These are phyloP conservation scores for Axea sp. DNA, from an alignment of 2,888 invertebrate species.

Conservation along the genomic window DNA sequence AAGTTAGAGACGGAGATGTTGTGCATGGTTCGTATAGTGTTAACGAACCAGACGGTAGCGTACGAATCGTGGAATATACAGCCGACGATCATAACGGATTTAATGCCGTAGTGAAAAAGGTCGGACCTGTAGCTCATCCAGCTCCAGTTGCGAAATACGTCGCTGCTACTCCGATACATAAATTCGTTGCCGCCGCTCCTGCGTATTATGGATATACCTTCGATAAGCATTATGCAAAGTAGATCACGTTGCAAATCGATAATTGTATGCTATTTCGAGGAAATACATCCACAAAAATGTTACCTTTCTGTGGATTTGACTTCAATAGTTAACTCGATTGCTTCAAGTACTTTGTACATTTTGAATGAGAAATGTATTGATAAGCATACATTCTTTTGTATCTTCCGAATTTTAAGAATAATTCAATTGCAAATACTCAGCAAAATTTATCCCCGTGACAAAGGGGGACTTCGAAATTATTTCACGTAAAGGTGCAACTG, in stretches of 20 bases:
- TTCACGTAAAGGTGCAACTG: too few relatives aligned
- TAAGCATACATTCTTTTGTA: neutral
- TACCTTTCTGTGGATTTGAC: slow-evolving; percentile 11
- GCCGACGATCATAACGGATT: slow-evolving; percentile 74
- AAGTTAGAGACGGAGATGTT: slow-evolving; percentile 72
- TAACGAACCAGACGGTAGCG: slow-evolving; percentile 73
- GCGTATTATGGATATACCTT: slow-evolving; percentile 69
- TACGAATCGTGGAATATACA: slow-evolving; percentile 73
- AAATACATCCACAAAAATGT: slow-evolving; percentile 7
- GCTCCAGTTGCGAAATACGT: slow-evolving; percentile 68
- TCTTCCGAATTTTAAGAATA: too few relatives aligned
- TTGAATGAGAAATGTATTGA: neutral
- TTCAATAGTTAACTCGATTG: slow-evolving; percentile 9
- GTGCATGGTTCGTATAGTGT: slow-evolving; percentile 73
- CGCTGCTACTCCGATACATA: slow-evolving; percentile 61
- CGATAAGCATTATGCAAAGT: slow-evolving; percentile 64
- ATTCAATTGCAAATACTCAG: too few relatives aligned
- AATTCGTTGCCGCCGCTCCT: slow-evolving; percentile 66
- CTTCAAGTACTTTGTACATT: slow-evolving; percentile 36
- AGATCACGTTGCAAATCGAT: slow-evolving; percentile 25
- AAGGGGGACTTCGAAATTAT: too few relatives aligned
- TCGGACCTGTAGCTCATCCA: slow-evolving; percentile 72
- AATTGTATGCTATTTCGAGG: slow-evolving; percentile 17
- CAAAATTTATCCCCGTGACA: too few relatives aligned
- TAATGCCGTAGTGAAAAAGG: slow-evolving; percentile 74